Evolutionary conservation across 1,140 invertebrate species (phyloP), one percentile per base, ranked within the genome.

Genomic region (Sitophilus oryzae): DNA sequence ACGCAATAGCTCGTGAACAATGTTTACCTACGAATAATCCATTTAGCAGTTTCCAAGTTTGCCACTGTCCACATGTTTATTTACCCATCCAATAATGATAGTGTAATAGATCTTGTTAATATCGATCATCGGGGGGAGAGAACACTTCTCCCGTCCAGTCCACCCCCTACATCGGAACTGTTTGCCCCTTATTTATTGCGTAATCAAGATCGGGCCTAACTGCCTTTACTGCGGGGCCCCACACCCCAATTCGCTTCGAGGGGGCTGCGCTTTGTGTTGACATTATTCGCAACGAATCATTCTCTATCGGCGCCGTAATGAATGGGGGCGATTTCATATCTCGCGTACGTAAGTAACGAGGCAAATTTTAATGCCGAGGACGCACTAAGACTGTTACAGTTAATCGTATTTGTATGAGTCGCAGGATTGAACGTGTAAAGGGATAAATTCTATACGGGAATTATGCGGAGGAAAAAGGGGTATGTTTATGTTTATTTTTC

Each of bases 111-210:
- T 60, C 59, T 60, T 60, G 59, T 62, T 62, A 62, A 34, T 51
- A 57, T 51, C 55, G 54, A 54, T 58, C 45, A 56, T 56, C 25
- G 5, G 52, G 43, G 52, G 61, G 54, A 57, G 54, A 18, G 50
- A 53, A 34, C 53, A 53, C 54, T 57, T 60, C 57, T 48, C 46
- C 53, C 54, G 56, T 55, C 54, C n/a, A n/a, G n/a, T n/a, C n/a
- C n/a, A n/a, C n/a, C n/a, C n/a, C n/a, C n/a, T n/a, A n/a, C n/a
- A n/a, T n/a, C n/a, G n/a, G 55, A 62, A 59, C 54, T 38, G 54
- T 62, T 62, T 54, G 52, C 61, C 58, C 59, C 55, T 62, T 62
- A 62, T 60, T 59, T 60, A 58, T 62, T 62, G 52, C 61, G 58
- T 62, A 62, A 62, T 60, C 55, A 62, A 62, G 55, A 60, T 62